These are phyloP conservation scores for Aeoliscus strigatus DNA, from an alignment of 2,797 vertebrate genomes.

Conservation along the genomic window DNA sequence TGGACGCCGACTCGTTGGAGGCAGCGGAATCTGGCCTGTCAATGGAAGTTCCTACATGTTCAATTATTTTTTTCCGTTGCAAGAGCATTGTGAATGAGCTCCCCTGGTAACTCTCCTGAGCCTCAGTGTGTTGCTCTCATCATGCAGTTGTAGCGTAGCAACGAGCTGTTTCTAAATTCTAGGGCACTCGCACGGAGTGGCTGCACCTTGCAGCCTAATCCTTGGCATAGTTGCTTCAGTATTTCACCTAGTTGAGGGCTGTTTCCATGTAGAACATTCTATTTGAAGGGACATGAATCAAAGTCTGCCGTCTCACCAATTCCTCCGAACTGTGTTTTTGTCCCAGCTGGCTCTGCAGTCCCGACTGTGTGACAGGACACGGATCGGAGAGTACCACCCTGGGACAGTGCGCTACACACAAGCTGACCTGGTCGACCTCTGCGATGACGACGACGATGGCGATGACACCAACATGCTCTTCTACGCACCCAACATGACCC, in stretches of 20 bases:
- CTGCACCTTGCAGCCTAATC: neutral
- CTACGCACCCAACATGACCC: conserved; percentile 82
- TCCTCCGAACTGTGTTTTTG: neutral
- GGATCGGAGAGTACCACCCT: conserved; percentile 77
- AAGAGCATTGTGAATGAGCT: no score
- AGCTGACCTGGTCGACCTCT: conserved; percentile 63
- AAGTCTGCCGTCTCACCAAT: no score
- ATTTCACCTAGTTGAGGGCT: neutral
- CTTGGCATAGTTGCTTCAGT: neutral
- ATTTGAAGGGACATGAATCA: no score
- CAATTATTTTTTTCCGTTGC: no score
- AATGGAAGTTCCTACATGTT: no score
- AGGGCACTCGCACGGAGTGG: neutral
- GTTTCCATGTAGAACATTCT: no score
- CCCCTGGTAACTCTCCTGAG: neutral
- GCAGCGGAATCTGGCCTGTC: no score
- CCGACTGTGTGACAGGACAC: conserved; percentile 74
- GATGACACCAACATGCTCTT: conserved; percentile 79
- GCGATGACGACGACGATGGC: conserved; percentile 70
- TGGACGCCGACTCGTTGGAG: no score
- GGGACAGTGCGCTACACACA: conserved; percentile 67
- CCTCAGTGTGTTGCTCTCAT: neutral
- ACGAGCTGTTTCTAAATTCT: neutral
- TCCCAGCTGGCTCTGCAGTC: conserved; percentile 80
- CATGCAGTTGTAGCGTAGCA: no score